Percentiles rank a stretch among this genome's conserved stretches.
phyloP scores from a whole-genome alignment of 2,113 vertebrate species.

The Origma solitaria region DNA sequence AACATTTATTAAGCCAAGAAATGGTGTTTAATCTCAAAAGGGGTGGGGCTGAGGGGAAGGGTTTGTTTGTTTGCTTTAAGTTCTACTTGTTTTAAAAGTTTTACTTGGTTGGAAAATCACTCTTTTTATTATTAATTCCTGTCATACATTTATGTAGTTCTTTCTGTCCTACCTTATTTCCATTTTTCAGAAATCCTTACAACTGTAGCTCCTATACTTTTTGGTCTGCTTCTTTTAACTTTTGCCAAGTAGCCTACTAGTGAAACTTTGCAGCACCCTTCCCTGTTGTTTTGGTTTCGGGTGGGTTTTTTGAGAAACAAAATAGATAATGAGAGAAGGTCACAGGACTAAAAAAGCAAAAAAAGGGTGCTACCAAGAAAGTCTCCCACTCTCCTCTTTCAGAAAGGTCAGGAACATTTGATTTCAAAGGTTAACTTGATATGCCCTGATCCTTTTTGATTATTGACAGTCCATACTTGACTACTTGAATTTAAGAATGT shows the following conservation, averaged over 20 bases:
- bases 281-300: not conserved
- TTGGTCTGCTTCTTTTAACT: not conserved
- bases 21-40: not conserved
- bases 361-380: not conserved
- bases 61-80: not conserved
- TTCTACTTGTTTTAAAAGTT: not conserved
- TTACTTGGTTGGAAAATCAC: not conserved
- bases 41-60: not conserved
- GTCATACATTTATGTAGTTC: not conserved
- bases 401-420: not conserved
- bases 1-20: not conserved
- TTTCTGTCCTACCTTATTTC: not conserved
- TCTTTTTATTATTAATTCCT: not conserved
- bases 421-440: not conserved
- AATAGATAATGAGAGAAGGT: not conserved
- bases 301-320: not conserved
- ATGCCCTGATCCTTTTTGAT: not conserved
- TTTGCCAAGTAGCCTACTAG: not conserved
- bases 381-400: not conserved
- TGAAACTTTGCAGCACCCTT: not conserved
- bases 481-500: not conserved
- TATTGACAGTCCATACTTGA: not conserved
- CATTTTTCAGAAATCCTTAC: not conserved
- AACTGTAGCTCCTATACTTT: not conserved
- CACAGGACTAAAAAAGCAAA: not conserved